Evolutionary conservation across 64 coral and sea anemone genomes (phyloP).

Genomic region (Exaiptasia diaphana): DNA sequence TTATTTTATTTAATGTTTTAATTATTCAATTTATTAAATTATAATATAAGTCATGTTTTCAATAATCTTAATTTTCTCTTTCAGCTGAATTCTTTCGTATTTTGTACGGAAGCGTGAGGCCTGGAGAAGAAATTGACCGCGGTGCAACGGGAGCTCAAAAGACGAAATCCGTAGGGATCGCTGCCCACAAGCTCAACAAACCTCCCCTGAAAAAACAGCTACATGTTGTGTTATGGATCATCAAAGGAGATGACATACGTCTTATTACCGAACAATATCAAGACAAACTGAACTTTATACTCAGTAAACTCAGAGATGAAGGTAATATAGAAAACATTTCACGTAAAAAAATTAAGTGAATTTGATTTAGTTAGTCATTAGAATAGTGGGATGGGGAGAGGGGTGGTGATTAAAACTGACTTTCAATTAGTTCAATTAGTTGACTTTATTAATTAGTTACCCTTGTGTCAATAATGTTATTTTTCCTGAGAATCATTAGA

Average conservation of each 20-base stretch:
- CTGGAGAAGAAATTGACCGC: constrained; percentile 55
- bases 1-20: too few relatives aligned
- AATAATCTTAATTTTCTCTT: too few relatives aligned
- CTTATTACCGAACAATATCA: constrained; percentile 48
- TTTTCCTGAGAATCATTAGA: neutral
- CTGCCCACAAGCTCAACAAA: constrained; percentile 64
- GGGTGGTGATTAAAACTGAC: neutral
- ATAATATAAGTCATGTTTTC: too few relatives aligned
- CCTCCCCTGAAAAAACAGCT: constrained; percentile 45
- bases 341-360: too few relatives aligned
- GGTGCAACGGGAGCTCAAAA: neutral
- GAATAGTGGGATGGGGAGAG: neutral
- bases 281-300: constrained; percentile 68
- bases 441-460: neutral
- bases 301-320: constrained; percentile 31
- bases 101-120: constrained; percentile 50
- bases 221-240: constrained; percentile 75
- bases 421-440: neutral
- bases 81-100: constrained; percentile 76
- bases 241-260: constrained; percentile 70
- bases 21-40: too few relatives aligned
- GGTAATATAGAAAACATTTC: too few relatives aligned
- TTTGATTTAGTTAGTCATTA: neutral
- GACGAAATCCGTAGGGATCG: constrained; percentile 29
- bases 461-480: neutral